Evolutionary conservation across 2,888 invertebrate genomes (phyloP).

Genomic region (Oasisia sp.): DNA sequence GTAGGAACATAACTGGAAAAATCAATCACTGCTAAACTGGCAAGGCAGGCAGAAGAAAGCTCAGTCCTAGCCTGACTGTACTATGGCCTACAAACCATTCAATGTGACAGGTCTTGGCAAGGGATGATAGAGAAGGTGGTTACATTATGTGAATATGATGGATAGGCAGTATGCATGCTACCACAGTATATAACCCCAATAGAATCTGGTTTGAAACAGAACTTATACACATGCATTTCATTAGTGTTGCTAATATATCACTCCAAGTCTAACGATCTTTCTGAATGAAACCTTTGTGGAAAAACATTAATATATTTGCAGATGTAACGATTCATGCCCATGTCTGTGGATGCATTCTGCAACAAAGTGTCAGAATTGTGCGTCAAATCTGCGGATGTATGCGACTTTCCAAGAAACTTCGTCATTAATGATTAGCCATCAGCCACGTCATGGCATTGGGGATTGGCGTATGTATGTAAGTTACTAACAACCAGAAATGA

Average conservation of each 20-base stretch:
- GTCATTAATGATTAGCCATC: too few species aligned
- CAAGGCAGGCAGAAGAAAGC: background rate
- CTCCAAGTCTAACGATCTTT: too few species aligned
- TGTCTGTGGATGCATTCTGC: background rate
- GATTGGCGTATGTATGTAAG: too few species aligned
- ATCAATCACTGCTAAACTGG: background rate
- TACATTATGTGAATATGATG: background rate
- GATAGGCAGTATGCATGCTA: background rate
- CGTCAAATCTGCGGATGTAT: background rate
- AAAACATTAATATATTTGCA: background rate
- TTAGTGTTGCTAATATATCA: too few species aligned
- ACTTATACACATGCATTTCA: too few species aligned
- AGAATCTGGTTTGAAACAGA: too few species aligned
- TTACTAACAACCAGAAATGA: too few species aligned
- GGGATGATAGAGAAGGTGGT: background rate
- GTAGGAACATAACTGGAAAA: too few species aligned
- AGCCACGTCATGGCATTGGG: too few species aligned
- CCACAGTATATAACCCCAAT: too few species aligned
- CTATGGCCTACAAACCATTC: background rate
- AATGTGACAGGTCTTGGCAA: background rate
- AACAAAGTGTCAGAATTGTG: background rate
- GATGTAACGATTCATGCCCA: background rate
- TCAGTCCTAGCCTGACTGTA: background rate
- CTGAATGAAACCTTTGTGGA: too few species aligned
- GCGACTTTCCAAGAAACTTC: too few species aligned